These are phyloP conservation scores for Lepus timidus DNA, from an alignment of 2,113 vertebrate species.

Conservation along the genomic window DNA sequence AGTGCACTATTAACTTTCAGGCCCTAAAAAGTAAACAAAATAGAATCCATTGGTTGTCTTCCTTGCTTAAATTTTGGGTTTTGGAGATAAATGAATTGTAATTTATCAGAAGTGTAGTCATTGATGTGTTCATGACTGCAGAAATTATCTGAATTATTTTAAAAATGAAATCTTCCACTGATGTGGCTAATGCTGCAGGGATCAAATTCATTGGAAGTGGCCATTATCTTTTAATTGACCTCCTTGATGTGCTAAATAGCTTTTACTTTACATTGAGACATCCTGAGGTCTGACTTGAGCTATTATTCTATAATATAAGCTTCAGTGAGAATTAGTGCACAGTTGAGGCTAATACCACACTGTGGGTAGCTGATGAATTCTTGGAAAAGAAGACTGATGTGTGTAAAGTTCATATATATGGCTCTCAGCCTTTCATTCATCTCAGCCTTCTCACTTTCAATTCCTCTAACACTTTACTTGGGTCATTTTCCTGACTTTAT, in stretches of 20 bases:
- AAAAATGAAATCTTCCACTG: conserved; percentile 53
- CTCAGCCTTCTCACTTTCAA: not conserved
- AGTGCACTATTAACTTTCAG: not conserved
- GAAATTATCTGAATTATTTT: conserved; percentile 47
- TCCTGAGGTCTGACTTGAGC: conserved; percentile 80
- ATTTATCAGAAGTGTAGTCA: conserved; percentile 23
- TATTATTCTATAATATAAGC: conserved; percentile 84
- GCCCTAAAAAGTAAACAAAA: not conserved
- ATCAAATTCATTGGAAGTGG: conserved; percentile 79
- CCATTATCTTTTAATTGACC: conserved; percentile 82
- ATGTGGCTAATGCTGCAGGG: conserved; percentile 61
- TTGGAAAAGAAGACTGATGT: conserved; percentile 57
- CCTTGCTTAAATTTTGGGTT: conserved; percentile 35
- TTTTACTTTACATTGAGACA: conserved; percentile 80
- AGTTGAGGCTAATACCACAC: conserved; percentile 69
- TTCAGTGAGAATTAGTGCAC: conserved; percentile 81
- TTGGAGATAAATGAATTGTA: conserved; percentile 26
- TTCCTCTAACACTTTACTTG: not conserved
- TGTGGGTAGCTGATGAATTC: conserved; percentile 64
- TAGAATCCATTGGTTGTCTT: not conserved
- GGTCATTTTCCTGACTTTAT: not conserved
- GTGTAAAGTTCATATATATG: not conserved
- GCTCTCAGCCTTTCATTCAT: not conserved
- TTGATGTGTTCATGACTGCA: not conserved
- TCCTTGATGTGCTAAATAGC: conserved; percentile 77